These are phyloP conservation scores for Coecobrya sp. DNA, from an alignment of 2,888 invertebrate genomes.

Conservation along the genomic window DNA sequence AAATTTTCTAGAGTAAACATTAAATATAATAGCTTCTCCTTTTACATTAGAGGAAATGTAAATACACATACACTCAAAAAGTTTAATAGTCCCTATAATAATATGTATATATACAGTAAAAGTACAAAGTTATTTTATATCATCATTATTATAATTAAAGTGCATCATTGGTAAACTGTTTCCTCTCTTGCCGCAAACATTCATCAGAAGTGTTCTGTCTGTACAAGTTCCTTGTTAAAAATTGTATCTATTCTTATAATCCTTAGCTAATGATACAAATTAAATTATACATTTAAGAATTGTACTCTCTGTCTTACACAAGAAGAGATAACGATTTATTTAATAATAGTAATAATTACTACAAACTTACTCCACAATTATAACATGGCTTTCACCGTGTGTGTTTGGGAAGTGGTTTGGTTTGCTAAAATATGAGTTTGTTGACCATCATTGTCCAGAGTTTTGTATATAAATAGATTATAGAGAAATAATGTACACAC, in stretches of 20 bases:
- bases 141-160: constrained; percentile 58
- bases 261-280: constrained; percentile 16
- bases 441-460: constrained; percentile 22
- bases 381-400: not conserved
- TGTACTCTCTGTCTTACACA: constrained; percentile 10
- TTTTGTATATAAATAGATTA: not conserved
- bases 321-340: not conserved
- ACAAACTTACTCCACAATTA: not conserved
- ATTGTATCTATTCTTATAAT: not conserved
- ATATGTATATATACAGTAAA: not conserved
- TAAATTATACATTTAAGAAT: not conserved
- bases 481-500: constrained; percentile 10
- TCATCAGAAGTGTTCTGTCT: not conserved
- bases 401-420: not conserved
- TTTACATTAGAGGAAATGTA: constrained; percentile 11
- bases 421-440: too few species aligned
- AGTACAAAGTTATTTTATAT: too few species aligned
- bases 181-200: not conserved
- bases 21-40: not conserved
- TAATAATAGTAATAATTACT: not conserved
- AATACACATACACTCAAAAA: not conserved
- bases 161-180: constrained; percentile 79
- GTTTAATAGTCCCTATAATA: not conserved
- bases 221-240: constrained; percentile 44
- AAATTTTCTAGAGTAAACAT: not conserved